Conservation (phyloP, 2,113 vertebrate species). For the Myotis yumanensis region DNA sequence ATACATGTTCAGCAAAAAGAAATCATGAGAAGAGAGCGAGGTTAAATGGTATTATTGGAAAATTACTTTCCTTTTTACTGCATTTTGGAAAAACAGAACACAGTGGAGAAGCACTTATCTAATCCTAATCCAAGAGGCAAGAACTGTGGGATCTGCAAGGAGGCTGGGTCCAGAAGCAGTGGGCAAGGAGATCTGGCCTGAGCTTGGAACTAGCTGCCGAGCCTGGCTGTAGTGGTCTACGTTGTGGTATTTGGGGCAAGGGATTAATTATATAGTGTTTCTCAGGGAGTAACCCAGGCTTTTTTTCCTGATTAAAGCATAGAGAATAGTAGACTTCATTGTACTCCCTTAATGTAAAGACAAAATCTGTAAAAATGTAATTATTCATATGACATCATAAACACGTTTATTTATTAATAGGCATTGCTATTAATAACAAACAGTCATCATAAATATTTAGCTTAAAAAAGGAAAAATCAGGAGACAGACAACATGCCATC, state of each 20-base stretch:
- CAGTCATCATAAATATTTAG: neutral
- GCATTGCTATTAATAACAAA: neutral
- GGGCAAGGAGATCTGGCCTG: neutral
- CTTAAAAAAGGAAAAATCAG: neutral
- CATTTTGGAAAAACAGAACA: neutral
- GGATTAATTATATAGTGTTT: neutral
- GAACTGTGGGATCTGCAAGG: fast-evolving
- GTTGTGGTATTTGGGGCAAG: neutral
- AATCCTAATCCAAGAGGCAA: neutral
- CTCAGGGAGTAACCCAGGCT: neutral
- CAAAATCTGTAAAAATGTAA: neutral
- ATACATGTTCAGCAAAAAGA: neutral
- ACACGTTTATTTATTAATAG: neutral
- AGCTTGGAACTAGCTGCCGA: neutral
- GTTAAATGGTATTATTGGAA: neutral
- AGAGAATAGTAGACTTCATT: neutral
- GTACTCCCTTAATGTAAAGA: neutral
- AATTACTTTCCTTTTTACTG: neutral
- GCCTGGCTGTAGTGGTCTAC: neutral
- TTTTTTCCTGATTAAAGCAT: neutral
- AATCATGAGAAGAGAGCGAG: neutral
- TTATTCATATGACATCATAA: neutral
- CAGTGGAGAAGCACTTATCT: neutral
- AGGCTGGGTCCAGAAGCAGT: neutral
- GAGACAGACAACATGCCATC: neutral